These are phyloP conservation scores for Pachyrhynchus sulphureomaculatus DNA, from an alignment of 1,140 invertebrate genomes.

Conservation along the genomic window DNA sequence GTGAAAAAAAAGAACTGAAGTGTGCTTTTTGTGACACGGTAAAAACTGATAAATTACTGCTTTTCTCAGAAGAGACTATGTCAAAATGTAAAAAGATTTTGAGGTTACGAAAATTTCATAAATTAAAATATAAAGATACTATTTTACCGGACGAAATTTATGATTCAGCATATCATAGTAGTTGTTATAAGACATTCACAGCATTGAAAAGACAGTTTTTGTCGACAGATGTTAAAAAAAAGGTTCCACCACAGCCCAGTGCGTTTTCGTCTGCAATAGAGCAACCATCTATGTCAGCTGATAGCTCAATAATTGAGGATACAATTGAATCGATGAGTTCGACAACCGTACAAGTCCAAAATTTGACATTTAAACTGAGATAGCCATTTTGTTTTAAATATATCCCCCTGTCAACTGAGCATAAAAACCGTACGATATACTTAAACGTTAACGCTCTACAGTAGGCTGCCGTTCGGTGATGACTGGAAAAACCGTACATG, in stretches of 20 bases:
- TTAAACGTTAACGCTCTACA: no score
- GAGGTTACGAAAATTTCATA: constrained; percentile 17
- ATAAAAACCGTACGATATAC: no score
- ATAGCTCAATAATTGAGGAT: constrained; percentile 27
- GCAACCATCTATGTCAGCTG: constrained; percentile 28
- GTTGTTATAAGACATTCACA: constrained; percentile 32
- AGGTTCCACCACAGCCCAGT: constrained; percentile 27
- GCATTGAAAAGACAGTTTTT: constrained; percentile 31
- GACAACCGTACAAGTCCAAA: no score
- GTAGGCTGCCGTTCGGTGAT: no score
- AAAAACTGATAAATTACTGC: no score
- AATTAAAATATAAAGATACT: constrained; percentile 14
- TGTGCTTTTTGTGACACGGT: constrained; percentile 18
- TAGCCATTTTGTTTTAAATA: no score
- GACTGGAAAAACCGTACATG: no score
- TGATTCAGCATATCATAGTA: constrained; percentile 31
- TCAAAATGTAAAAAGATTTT: constrained; percentile 24
- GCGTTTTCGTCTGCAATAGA: constrained; percentile 19
- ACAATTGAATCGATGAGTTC: no score
- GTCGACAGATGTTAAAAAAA: constrained; percentile 30
- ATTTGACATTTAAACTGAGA: no score
- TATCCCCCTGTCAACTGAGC: no score
- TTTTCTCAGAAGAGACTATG: constrained; percentile 9
- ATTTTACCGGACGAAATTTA: constrained; percentile 20
- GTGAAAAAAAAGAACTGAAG: constrained; percentile 12